Evolutionary conservation across 2,797 vertebrate species (phyloP).

Genomic region (Pagetopsis macropterus): DNA sequence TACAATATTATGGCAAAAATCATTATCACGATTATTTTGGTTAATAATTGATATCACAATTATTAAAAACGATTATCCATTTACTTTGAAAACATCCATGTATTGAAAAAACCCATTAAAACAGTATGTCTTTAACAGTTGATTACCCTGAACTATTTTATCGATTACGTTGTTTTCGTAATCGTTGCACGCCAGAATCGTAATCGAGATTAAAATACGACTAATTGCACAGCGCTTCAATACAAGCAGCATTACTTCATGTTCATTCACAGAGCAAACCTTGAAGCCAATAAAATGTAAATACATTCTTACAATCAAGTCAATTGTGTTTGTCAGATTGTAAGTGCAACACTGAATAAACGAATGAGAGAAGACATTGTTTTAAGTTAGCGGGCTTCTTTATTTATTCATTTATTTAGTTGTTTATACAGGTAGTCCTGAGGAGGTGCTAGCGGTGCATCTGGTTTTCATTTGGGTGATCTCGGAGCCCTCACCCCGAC

Average conservation of each 20-base stretch:
- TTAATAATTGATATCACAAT: too few species aligned
- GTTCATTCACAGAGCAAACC: background rate
- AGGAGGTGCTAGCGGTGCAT: slow-evolving; percentile 68
- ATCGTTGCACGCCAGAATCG: too few species aligned
- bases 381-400: slow-evolving; percentile 30
- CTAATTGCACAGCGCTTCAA: background rate
- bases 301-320: background rate
- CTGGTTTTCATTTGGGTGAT: slow-evolving; percentile 78
- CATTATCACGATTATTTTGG: too few species aligned
- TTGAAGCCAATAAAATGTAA: background rate
- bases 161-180: too few species aligned
- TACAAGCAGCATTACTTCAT: background rate
- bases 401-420: slow-evolving; percentile 37
- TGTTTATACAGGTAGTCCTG: slow-evolving; percentile 53
- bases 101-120: too few species aligned
- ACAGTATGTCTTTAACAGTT: too few species aligned
- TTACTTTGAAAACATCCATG: too few species aligned
- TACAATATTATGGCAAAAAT: background rate
- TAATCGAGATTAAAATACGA: too few species aligned
- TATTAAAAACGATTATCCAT: too few species aligned
- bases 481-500: slow-evolving; percentile 69
- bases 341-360: slow-evolving; percentile 25
- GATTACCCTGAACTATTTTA: too few species aligned
- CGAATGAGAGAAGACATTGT: slow-evolving; percentile 7
- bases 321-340: slow-evolving; percentile 18